A percentile compares a stretch with the other conserved stretches of the same genome.
Conservation (phyloP, 2,888 invertebrate genomes). For the Leptogaster cylindrica region DNA sequence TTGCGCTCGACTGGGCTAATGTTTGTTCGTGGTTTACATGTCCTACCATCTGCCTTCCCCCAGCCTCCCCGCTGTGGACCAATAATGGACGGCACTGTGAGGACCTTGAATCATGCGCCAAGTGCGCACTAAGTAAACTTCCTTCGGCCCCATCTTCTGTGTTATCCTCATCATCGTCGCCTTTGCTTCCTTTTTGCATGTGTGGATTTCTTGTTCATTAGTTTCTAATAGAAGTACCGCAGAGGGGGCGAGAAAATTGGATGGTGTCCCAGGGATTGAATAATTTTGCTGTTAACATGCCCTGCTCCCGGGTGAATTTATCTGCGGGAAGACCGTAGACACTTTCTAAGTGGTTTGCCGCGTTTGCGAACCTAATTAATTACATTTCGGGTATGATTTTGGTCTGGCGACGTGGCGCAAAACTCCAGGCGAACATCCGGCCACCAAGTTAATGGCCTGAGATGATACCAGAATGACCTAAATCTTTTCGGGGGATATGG, state of each 20-base stretch:
- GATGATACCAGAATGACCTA: slow-evolving; percentile 15
- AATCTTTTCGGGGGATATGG: no score
- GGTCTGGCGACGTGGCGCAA: not conserved
- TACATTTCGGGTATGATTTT: slow-evolving; percentile 25
- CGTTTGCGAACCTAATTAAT: slow-evolving; percentile 33
- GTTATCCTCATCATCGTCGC: slow-evolving; percentile 4
- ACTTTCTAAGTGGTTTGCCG: slow-evolving; percentile 11
- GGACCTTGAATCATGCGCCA: slow-evolving; percentile 24
- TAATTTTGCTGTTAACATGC: slow-evolving; percentile 38
- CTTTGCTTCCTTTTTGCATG: slow-evolving; percentile 23
- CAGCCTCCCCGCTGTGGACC: not conserved
- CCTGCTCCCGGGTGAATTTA: slow-evolving; percentile 13
- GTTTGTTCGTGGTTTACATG: slow-evolving; percentile 22
- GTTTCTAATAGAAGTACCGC: slow-evolving; percentile 32
- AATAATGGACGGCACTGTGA: not conserved
- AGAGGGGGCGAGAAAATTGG: slow-evolving; percentile 19
- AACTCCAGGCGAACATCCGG: not conserved
- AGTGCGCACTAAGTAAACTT: not conserved
- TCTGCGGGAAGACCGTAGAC: not conserved
- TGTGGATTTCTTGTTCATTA: slow-evolving; percentile 39
- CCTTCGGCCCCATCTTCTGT: not conserved
- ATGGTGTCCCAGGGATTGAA: slow-evolving; percentile 31
- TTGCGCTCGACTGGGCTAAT: slow-evolving; percentile 28
- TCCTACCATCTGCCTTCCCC: not conserved
- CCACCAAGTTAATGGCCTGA: slow-evolving; percentile 17